Evolutionary conservation across 2,797 vertebrate genomes (phyloP), one percentile per base, ranked within the genome.

Genomic region (Falco naumanni): DNA sequence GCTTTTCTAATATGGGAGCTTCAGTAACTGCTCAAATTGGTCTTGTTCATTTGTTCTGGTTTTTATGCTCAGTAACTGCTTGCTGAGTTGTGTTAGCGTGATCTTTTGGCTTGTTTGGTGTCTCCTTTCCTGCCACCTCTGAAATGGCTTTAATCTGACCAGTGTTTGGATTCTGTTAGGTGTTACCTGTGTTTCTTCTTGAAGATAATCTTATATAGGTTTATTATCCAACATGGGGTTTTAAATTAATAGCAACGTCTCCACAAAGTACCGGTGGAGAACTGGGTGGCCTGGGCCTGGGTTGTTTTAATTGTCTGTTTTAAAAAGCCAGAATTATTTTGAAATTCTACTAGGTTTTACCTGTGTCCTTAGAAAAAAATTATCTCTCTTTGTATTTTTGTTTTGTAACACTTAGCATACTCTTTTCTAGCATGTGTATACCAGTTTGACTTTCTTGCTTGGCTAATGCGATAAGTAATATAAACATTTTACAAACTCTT

Each of bases 211-310:
- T 50, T 71, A 10, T 61, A 28, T 37, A 6, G 48, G 16, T 71
- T 85, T 53, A 11, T 18, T 81, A 28, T 34, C 29, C 0, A 0
- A 0, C 0, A 0, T 5, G 3, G 9, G 13, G 5, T 41, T 76
- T 93, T 34, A 56, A 77, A 65, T 84, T 29, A 72, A 37, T 24
- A 48, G 24, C n/a, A 64, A 5, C 0, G 1, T 43, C 61, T 47
- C 31, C 48, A 39, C 59, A 57, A 45, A 70, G 39, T 34, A 29
- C 69, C 77, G n/a, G 2, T 87, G 75, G 56, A 82, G 45, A 50
- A 39, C 5, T 60, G 15, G 29, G 5, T 80, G 87, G 41, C 17
- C 47, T 48, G 54, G 25, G 25, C 24, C 31, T 33, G 50, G 41
- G 41, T 29, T 80, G 3, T 70, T 84, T 28, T 54, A 13, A 63